Base-by-base conservation (phyloP, 35 echinoderm and acorn worm genomes). In the Ophiothrix spiculata region DNA sequence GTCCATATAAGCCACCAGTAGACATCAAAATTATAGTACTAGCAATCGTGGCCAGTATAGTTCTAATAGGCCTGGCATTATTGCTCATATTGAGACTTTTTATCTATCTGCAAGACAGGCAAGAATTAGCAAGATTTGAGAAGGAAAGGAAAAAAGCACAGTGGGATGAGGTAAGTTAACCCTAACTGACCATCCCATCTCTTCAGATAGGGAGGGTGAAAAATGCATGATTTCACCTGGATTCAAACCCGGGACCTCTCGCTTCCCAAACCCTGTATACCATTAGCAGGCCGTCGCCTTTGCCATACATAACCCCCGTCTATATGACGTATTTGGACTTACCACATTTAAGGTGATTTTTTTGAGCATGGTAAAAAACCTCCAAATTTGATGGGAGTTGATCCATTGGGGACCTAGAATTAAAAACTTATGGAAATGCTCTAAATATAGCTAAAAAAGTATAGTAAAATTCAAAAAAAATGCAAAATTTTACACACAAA, bases 21-120 rank as follows among this genome's bases (percentile, higher is more conserved):
- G 81, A 84, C 12, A 84, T 84, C 16, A 37, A 64, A 31, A 84
- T 84, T 37, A 37, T 84, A 31, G 81, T 84, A 25, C 16, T 84
- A 32, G 63, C 46, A 15, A 84, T 60, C 14, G 46, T 63, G 13
- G 81, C 13, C 54, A 37, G 32, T 60, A 84, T 84, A 11, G 81
- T 84, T 1, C n/a, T 84, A 36, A 84, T 64, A 4, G 81, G 56
- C 42, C 8, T 84, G 31, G 25, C 39, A 36, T 60, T 84, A 31
- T 34, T 84, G 42, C 6, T 60, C 0, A 31, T 84, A 16, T 35
- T 84, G n/a, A 69, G 33, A 76, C 15, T 75, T 0, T 19, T 21
- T 0, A 77, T 35, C 12, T 76, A 41, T 75, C 19, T 86, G 39
- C 75, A 46, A 16, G 64, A 76, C n/a, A 76, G 69, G 23, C 33